These are phyloP conservation scores for Rana temporaria DNA, from an alignment of 2,113 vertebrate species.

Conservation along the genomic window DNA sequence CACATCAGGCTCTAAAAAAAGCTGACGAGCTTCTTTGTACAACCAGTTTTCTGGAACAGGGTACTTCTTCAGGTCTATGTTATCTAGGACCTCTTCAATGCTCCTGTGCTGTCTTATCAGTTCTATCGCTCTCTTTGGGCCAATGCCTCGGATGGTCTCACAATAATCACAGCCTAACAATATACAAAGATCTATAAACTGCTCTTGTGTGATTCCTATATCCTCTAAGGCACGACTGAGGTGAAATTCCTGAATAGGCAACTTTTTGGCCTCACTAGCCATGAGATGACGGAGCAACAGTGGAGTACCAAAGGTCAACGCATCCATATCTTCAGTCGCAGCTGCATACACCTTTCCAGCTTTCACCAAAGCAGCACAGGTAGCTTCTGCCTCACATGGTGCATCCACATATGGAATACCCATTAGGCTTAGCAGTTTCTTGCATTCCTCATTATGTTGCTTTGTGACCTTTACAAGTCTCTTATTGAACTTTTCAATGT, in stretches of 20 bases:
- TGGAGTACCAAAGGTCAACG: conserved; percentile 91
- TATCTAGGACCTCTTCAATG: conserved; percentile 91
- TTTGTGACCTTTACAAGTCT: conserved; percentile 93
- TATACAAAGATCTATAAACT: conserved; percentile 97
- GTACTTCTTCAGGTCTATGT: conserved; percentile 87
- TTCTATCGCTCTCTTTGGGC: conserved; percentile 93
- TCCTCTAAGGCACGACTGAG: conserved; percentile 87
- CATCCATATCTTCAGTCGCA: conserved; percentile 96
- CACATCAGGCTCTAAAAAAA: conserved; percentile 90
- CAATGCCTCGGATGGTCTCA: conserved; percentile 92
- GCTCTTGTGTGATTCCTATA: conserved; percentile 81
- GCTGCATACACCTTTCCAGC: conserved; percentile 90
- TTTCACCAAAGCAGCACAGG: conserved; percentile 83
- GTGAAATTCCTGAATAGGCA: conserved; percentile 96
- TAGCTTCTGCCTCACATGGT: conserved; percentile 93
- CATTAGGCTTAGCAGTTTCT: conserved; percentile 88
- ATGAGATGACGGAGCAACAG: conserved; percentile 93
- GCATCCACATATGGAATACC: conserved; percentile 93
- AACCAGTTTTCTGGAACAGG: conserved; percentile 90
- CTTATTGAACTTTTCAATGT: conserved; percentile 91
- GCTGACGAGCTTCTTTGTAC: conserved; percentile 85
- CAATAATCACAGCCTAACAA: conserved; percentile 97
- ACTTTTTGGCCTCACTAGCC: conserved; percentile 94
- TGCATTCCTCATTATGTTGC: conserved; percentile 94
- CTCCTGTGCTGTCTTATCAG: conserved; percentile 90